phyloP scores from a whole-genome alignment of 1,140 invertebrate species.

The Polypedilum pembai region DNA sequence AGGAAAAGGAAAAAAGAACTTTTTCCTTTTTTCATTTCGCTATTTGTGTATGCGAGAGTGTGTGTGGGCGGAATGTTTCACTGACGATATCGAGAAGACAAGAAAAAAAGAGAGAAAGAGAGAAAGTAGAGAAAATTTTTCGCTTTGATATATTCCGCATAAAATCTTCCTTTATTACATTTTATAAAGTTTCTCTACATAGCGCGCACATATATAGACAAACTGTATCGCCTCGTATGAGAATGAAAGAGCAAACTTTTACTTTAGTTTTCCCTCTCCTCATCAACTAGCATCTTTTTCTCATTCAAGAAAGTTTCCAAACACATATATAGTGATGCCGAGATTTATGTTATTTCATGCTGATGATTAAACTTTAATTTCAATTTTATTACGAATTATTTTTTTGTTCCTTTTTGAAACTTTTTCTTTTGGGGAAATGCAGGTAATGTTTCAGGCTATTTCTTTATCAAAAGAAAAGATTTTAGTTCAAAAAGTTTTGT shows the following conservation, averaged over 20 bases:
- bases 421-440: no score
- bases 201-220: background rate
- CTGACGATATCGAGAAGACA: slow-evolving; percentile 4
- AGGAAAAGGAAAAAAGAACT: background rate
- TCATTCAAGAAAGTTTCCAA: background rate
- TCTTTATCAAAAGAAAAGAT: no score
- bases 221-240: no score
- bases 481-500: no score
- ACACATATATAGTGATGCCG: background rate
- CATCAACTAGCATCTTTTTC: background rate
- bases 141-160: slow-evolving; percentile 23
- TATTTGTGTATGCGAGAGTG: background rate
- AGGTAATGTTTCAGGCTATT: no score
- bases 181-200: background rate
- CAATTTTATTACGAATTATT: no score
- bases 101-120: background rate
- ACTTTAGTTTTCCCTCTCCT: background rate
- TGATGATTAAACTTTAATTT: no score
- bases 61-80: slow-evolving; percentile 2
- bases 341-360: no score
- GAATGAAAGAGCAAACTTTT: background rate
- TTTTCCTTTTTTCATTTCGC: background rate
- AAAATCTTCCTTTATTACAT: slow-evolving; percentile 28
- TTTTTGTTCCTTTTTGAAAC: no score
- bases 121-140: background rate